Conservation (phyloP, 35 echinoderm and acorn worm genomes). For the Heliocidaris tuberculata region DNA sequence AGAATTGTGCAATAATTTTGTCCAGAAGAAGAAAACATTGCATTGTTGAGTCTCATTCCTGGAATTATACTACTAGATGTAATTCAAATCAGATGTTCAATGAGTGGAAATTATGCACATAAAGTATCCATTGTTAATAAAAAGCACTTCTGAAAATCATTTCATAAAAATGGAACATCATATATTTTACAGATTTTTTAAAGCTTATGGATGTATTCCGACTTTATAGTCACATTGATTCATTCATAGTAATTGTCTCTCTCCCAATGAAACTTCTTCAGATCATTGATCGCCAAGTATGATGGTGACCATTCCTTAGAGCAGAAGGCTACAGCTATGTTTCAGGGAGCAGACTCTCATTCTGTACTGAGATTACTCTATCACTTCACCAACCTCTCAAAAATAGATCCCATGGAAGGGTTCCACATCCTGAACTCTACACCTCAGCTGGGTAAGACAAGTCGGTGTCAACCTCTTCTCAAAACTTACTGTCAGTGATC, state of each 20-base stretch:
- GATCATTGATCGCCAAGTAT: conserved; percentile 64
- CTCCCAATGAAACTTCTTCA: not conserved
- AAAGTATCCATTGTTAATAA: too few species aligned
- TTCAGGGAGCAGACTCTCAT: conserved; percentile 70
- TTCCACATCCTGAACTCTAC: conserved; percentile 66
- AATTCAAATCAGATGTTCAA: too few species aligned
- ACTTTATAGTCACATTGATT: too few species aligned
- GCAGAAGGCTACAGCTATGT: conserved; percentile 72
- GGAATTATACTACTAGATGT: too few species aligned
- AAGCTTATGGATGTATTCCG: too few species aligned
- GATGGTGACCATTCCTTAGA: conserved; percentile 57
- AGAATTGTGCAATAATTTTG: not conserved
- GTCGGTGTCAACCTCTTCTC: not conserved
- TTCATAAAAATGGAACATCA: too few species aligned
- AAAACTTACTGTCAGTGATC: not conserved
- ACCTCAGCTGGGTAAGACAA: conserved; percentile 64
- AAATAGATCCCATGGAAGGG: conserved; percentile 66
- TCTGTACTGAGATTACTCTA: conserved; percentile 80
- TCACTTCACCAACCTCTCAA: conserved; percentile 59
- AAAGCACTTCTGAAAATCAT: too few species aligned
- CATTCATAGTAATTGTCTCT: not conserved
- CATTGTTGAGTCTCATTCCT: too few species aligned
- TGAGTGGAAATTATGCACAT: too few species aligned
- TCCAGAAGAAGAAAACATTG: not conserved
- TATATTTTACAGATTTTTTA: too few species aligned